These are phyloP conservation scores for Apogon talboti DNA, from an alignment of 2,797 vertebrate genomes.

Conservation along the genomic window DNA sequence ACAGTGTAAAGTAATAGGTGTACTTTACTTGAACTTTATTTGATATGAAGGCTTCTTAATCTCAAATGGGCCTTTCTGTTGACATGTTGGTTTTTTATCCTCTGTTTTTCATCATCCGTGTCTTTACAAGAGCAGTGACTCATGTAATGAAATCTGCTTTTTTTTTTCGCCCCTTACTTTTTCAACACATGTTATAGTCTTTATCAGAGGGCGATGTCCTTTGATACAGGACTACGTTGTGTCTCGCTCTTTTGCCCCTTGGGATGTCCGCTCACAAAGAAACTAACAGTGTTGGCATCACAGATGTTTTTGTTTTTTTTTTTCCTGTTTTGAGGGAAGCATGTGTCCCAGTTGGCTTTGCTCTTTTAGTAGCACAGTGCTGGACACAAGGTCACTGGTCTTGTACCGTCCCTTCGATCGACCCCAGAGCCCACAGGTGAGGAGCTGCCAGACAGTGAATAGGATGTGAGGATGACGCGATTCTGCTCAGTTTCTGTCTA, in stretches of 20 bases:
- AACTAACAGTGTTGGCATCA: slow-evolving; percentile 28
- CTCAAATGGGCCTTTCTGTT: slow-evolving; percentile 27
- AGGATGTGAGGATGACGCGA: not conserved
- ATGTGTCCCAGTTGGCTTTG: slow-evolving; percentile 39
- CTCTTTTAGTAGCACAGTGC: slow-evolving; percentile 31
- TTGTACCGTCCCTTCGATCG: slow-evolving; percentile 28
- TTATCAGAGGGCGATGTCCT: slow-evolving; percentile 21
- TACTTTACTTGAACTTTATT: slow-evolving; percentile 19
- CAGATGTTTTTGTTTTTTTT: slow-evolving; percentile 59
- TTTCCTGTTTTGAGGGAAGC: slow-evolving; percentile 17
- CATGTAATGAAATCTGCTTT: slow-evolving; percentile 51
- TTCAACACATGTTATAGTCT: slow-evolving; percentile 44
- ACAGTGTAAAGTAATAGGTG: slow-evolving; percentile 6
- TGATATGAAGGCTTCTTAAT: slow-evolving; percentile 30
- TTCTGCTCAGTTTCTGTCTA: not conserved
- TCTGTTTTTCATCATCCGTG: slow-evolving; percentile 50
- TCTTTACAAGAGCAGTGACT: slow-evolving; percentile 55
- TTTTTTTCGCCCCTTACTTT: slow-evolving; percentile 22
- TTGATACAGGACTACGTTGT: slow-evolving; percentile 39
- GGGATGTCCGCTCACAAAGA: slow-evolving; percentile 29
- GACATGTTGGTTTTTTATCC: not conserved
- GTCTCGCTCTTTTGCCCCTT: slow-evolving; percentile 45
- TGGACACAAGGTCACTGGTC: slow-evolving; percentile 27
- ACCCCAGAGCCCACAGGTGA: slow-evolving; percentile 15
- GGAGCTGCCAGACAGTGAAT: slow-evolving; percentile 12